Evolutionary conservation across 2,797 vertebrate species (phyloP), one percentile per base, ranked within the genome.

Genomic region (Podarcis siculus): DNA sequence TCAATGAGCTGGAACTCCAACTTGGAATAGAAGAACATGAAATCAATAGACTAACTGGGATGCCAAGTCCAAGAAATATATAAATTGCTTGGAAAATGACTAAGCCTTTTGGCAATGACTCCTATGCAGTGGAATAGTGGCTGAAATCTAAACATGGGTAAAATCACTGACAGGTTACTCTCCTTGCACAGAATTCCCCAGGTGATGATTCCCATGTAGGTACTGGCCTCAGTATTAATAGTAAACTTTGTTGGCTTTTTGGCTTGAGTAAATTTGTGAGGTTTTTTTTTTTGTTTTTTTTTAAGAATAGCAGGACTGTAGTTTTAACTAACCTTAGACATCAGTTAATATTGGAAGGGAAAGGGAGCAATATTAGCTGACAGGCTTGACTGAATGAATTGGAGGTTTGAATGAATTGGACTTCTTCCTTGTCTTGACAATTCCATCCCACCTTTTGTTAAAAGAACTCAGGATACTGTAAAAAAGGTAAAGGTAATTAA

Each of bases 11-110:
- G 95, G 95, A 96, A 92, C 94, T 78, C 83, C 10, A 30, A 90
- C 92, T 93, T 96, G 96, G 96, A 96, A 92, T 88, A 75, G 82
- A 93, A 79, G 78, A 9, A 92, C 49, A 32, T 86, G 88, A 90
- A 95, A 94, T 94, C 95, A 92, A 92, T 91, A 91, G 71, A 66
- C 92, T 93, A 94, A 91, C 95, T 94, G 89, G 89, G 91, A 90
- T 88, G 94, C 83, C 0, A 72, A 87, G 91, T 90, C 93, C 94
- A 94, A 94, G 92, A 95, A 93, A 94, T 89, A 90, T 83, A 93
- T 85, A 93, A 77, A 87, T 95, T 96, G 94, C 94, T 96, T 95
- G 95, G 95, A 95, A 96, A 93, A 96, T 91, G 93, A 95, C 92
- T 94, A 90, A 93, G 87, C 32, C 49, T 91, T 95, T 87, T 96